Evolutionary conservation across 2,797 vertebrate species (phyloP), one percentile per base, ranked within the genome.

Genomic region (Hemitrygon akajei): DNA sequence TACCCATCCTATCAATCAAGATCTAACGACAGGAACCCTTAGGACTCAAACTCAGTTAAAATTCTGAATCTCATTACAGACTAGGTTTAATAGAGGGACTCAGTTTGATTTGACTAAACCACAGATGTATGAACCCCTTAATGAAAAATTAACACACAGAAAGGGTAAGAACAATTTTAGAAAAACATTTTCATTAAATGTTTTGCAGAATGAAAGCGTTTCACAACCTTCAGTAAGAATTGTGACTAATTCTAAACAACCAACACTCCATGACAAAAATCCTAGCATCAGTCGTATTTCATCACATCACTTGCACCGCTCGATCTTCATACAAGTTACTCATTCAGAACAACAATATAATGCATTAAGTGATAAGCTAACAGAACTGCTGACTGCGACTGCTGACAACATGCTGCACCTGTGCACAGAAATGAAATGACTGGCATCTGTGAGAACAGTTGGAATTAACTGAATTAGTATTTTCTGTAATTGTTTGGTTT

Each of bases 301-400:
- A 86, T 60, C 56, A 60, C 11, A 86, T 86, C 56, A 86, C 82
- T 86, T 60, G 56, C 30, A n/a, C 30, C 60, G 47, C 27, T 86
- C 56, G 60, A 86, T 86, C 56, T n/a, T n/a, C 82, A 86, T 11
- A 60, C 56, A 60, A 86, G 56, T 60, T 86, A 84, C 82, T 84
- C 82, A 84, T 84, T 84, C 84, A 86, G 82, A 86, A 86, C 30
- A 86, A 60, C 56, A 60, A 86, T 60, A 86, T 60, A 86, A 60
- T 60, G 56, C 3, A 30, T 86, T 16, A 84, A 84, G 47, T 86
- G 58, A n/a, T 58, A 60, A 30, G 47, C 81, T 58, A 84, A 86
- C 80, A 86, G 11, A 16, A 60, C 27, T 75, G 12, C 56, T 58
- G 81, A 56, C 81, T 58, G 82, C 60, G 82, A 60, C 7, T 60